Evolutionary conservation across 2,113 vertebrate species (phyloP).

Genomic region (Chaetodon trifascialis): DNA sequence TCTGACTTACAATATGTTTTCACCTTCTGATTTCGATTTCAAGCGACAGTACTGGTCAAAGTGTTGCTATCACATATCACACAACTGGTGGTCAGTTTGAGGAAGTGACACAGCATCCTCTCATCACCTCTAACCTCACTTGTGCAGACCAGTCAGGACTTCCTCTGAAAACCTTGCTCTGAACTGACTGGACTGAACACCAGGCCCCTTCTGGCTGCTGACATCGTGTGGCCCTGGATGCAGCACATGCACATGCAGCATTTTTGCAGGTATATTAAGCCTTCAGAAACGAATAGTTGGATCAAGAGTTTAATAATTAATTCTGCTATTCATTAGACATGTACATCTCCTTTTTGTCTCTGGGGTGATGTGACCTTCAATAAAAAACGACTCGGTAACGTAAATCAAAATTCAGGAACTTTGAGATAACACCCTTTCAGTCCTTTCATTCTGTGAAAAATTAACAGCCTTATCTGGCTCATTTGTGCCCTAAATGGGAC

Average conservation of each 20-base stretch:
- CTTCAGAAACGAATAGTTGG: neutral
- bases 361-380: neutral
- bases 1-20: neutral
- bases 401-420: constrained; percentile 43
- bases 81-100: constrained; percentile 23
- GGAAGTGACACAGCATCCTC: constrained; percentile 52
- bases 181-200: constrained; percentile 1
- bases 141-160: constrained; percentile 14
- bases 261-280: neutral
- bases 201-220: neutral
- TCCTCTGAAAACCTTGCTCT: constrained; percentile 45
- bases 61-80: neutral
- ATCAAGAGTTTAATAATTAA: neutral
- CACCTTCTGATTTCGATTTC: neutral
- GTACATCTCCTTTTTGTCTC: neutral
- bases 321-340: neutral
- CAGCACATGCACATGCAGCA: neutral
- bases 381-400: neutral
- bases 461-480: constrained; percentile 35
- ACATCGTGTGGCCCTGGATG: neutral
- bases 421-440: constrained; percentile 19
- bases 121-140: constrained; percentile 6
- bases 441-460: constrained; percentile 25
- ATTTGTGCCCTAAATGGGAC: constrained; percentile 7
- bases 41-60: neutral